Evolutionary conservation across 2,888 invertebrate species (phyloP), one percentile per base, ranked within the genome.

Genomic region (Carabus problematicus): DNA sequence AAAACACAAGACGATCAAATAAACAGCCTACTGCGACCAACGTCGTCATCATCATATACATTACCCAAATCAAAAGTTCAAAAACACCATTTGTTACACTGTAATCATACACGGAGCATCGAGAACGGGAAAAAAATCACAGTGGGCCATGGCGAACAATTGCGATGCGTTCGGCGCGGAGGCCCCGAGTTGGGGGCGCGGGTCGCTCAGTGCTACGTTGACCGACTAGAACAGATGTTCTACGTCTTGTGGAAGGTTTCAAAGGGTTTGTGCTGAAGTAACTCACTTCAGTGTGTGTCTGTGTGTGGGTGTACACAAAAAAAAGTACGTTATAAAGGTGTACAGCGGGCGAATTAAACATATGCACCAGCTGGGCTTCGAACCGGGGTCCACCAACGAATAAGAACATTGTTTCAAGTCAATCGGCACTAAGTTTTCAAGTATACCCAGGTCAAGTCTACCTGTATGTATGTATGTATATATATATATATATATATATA

Each of bases 51-150:
- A n/a, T n/a, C 6, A 29, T 29, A 2, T 29, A 11, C 8, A 47
- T 1, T 14, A 56, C 43, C 56, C 9, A 64, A 64, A 64, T 64
- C 64, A 64, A 42, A 42, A 64, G 64, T 64, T 64, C 64, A 64
- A 64, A 64, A 64, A 64, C 42, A 64, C 64, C 64, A 64, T 64
- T 64, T 56, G 45, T 64, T 56, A 64, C 45, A 11, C 19, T n/a
- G 55, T 64, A 56, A 64, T 64, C 64, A 64, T 52, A 62, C 18
- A 54, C n/a, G 47, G n/a, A n/a, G n/a, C n/a, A n/a, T 47, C 56
- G 12, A 19, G 45, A 12, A 11, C 56, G 19, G 56, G 45, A 64
- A 56, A 64, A 62, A 64, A 64, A 64, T 29, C 55, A 8, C 12
- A 47, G n/a, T 47, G 9, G 12, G 16, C 47, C 47, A 11, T 14